phyloP scores from a whole-genome alignment of 2,888 invertebrate species.

The Andrena bicolor region DNA sequence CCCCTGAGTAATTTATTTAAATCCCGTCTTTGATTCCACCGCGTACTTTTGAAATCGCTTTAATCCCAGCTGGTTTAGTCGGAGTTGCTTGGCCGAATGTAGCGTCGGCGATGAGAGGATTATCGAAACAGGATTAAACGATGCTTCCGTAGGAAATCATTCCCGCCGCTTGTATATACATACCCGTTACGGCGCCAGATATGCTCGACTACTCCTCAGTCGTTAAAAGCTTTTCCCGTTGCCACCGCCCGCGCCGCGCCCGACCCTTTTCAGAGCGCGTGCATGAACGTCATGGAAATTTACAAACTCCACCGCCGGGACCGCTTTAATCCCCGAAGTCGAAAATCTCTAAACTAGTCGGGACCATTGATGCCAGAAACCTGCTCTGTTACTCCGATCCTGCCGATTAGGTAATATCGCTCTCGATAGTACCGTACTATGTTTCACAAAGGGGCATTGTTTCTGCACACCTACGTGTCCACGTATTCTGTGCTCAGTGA shows the following conservation, averaged over 20 bases:
- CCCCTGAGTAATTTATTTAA: slow-evolving; percentile 16
- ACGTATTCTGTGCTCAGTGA: no score
- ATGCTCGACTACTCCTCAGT: slow-evolving; percentile 33
- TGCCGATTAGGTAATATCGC: background rate
- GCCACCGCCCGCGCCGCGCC: slow-evolving; percentile 1
- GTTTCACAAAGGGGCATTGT: no score
- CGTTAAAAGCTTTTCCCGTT: slow-evolving; percentile 63
- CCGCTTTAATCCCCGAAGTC: slow-evolving; percentile 27
- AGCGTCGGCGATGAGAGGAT: slow-evolving; percentile 53
- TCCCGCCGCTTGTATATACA: slow-evolving; percentile 13
- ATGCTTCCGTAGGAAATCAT: slow-evolving; percentile 49
- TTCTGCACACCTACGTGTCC: no score
- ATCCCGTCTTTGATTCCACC: slow-evolving; percentile 13
- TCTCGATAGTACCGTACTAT: background rate
- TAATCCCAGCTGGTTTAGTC: slow-evolving; percentile 15
- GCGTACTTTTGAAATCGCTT: slow-evolving; percentile 4
- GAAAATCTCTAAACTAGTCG: slow-evolving; percentile 9
- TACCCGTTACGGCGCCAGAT: slow-evolving; percentile 40
- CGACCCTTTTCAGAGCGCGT: slow-evolving; percentile 22
- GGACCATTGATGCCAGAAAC: background rate
- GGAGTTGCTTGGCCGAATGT: slow-evolving; percentile 44
- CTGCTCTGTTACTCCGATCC: background rate
- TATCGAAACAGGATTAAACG: slow-evolving; percentile 65
- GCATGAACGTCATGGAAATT: slow-evolving; percentile 47
- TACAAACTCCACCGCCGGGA: slow-evolving; percentile 41